Evolutionary conservation across 1,140 invertebrate genomes (phyloP).

Genomic region (Dolichoris vasculosae): DNA sequence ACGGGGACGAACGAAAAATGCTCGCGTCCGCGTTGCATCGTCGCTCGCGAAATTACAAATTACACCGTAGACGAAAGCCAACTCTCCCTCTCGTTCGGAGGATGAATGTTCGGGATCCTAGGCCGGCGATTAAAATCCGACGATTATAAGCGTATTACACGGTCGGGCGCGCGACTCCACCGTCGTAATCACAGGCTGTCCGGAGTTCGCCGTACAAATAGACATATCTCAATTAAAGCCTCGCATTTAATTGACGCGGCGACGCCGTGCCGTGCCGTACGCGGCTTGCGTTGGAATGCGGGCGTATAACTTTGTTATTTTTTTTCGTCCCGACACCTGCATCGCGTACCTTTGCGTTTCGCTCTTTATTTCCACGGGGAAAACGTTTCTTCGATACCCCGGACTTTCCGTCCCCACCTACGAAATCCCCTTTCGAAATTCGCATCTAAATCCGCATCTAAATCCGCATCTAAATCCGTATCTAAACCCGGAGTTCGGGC

Average conservation of each 20-base stretch:
- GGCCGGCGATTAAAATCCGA: constrained; percentile 63
- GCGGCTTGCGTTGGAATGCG: constrained; percentile 62
- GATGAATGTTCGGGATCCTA: neutral
- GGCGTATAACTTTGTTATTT: constrained; percentile 47
- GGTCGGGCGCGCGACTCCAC: neutral
- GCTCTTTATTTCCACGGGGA: neutral
- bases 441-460: neutral
- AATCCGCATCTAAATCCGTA: neutral
- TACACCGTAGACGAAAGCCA: constrained; percentile 1
- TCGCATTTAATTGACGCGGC: constrained; percentile 65
- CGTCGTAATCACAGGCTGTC: constrained; percentile 60
- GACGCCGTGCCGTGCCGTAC: constrained; percentile 31
- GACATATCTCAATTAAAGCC: constrained; percentile 71
- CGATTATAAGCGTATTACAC: constrained; percentile 67
- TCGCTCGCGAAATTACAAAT: constrained; percentile 38
- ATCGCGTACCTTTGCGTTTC: neutral
- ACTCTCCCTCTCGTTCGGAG: neutral
- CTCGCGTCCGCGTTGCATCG: neutral
- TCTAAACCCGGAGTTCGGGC: neutral
- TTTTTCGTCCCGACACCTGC: constrained; percentile 15
- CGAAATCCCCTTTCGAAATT: no score
- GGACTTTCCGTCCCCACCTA: neutral
- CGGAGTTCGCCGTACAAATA: constrained; percentile 61
- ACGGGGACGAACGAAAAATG: constrained; percentile 27
- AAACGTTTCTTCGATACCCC: neutral